phyloP scores from a whole-genome alignment of 2,888 invertebrate genomes.

The Lepidocyrtinus sp. region DNA sequence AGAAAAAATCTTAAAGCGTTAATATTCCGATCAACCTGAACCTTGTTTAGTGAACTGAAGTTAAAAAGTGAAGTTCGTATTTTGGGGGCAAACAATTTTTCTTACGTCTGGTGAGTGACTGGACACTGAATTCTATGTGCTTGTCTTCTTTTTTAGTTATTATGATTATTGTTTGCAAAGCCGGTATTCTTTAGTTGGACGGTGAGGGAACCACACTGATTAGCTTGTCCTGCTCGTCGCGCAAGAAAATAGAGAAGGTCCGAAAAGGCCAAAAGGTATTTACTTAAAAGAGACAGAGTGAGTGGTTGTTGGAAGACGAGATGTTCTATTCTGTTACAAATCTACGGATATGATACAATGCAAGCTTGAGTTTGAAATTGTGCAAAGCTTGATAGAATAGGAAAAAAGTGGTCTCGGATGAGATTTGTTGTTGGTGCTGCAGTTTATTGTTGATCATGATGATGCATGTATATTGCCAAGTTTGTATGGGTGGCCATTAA shows the following conservation, averaged over 20 bases:
- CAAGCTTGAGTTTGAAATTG: neutral
- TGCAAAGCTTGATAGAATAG: slow-evolving; percentile 24
- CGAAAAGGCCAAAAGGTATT: slow-evolving; percentile 40
- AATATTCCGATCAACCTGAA: too few relatives aligned
- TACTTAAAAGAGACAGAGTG: slow-evolving; percentile 15
- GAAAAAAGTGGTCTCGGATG: slow-evolving; percentile 9
- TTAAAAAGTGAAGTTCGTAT: too few relatives aligned
- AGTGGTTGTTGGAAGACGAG: slow-evolving; percentile 16
- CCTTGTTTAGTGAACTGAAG: too few relatives aligned
- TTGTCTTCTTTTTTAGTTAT: neutral
- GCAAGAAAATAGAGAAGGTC: slow-evolving; percentile 49
- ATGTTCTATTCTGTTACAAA: slow-evolving; percentile 2
- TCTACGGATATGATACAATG: neutral
- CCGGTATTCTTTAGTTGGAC: slow-evolving; percentile 51
- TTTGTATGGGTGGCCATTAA: slow-evolving; percentile 60
- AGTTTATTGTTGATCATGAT: slow-evolving; percentile 27
- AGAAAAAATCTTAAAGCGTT: too few relatives aligned
- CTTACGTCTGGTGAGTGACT: neutral
- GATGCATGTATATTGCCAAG: slow-evolving; percentile 47
- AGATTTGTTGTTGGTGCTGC: neutral
- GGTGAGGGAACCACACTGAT: slow-evolving; percentile 56
- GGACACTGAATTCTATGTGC: slow-evolving; percentile 4
- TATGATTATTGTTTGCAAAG: slow-evolving; percentile 10
- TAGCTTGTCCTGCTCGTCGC: slow-evolving; percentile 39
- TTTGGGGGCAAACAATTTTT: neutral